phyloP scores from a whole-genome alignment of 2,888 invertebrate genomes.

The Thecophora atra region DNA sequence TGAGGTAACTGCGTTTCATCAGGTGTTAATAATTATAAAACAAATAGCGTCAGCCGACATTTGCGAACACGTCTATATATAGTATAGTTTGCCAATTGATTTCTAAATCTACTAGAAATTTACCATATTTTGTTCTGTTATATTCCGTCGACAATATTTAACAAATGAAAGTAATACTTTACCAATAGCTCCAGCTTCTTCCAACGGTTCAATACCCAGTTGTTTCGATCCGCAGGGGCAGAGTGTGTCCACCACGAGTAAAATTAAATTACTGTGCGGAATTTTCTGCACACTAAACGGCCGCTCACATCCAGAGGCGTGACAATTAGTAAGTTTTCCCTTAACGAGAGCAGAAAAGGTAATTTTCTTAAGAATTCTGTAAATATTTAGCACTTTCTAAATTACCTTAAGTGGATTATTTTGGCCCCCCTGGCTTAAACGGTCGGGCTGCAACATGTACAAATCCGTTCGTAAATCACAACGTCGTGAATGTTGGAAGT shows the following conservation, averaged over 20 bases:
- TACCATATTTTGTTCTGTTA: too few species aligned
- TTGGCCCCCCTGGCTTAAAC: constrained; percentile 79
- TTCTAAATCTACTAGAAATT: too few species aligned
- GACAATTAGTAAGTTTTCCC: constrained; percentile 89
- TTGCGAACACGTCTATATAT: too few species aligned
- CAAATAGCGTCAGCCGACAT: too few species aligned
- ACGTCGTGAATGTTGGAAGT: constrained; percentile 74
- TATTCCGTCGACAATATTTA: too few species aligned
- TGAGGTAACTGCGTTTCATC: too few species aligned
- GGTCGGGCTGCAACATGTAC: constrained; percentile 83
- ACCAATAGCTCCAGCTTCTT: constrained; percentile 71
- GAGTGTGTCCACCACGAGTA: constrained; percentile 87
- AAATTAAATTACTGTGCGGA: constrained; percentile 87
- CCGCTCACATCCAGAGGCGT: constrained; percentile 87
- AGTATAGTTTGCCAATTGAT: too few species aligned
- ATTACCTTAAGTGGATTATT: constrained; percentile 80
- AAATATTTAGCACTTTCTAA: not conserved
- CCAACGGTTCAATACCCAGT: constrained; percentile 81
- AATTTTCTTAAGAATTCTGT: not conserved
- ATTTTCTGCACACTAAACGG: constrained; percentile 94
- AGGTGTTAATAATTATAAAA: too few species aligned
- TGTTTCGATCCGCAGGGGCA: constrained; percentile 90
- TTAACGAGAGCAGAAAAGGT: constrained; percentile 42
- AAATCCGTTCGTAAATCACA: constrained; percentile 90
- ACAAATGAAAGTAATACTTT: constrained; percentile 43